Percentiles rank a stretch among this genome's conserved stretches.
Evolutionary conservation across 2,888 invertebrate species (phyloP).

Genomic region (Amphipyra berbera): DNA sequence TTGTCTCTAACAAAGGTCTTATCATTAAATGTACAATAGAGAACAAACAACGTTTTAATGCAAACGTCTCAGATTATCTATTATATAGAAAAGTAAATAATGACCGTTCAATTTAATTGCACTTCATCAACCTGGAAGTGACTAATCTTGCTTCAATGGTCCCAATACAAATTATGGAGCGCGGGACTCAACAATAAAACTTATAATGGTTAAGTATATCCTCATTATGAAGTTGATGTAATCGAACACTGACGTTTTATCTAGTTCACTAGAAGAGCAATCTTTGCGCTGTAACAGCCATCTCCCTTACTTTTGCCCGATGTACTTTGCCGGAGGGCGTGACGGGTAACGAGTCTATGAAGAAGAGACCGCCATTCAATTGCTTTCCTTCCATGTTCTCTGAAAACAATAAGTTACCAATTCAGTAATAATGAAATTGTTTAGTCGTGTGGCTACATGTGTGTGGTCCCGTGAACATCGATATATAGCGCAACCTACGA

Average conservation of each 20-base stretch:
- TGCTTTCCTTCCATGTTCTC: conserved; percentile 63
- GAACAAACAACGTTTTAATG: not conserved
- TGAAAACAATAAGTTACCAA: conserved; percentile 53
- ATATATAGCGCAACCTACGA: conserved; percentile 35
- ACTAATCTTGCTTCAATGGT: no score
- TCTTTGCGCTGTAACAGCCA: conserved; percentile 59
- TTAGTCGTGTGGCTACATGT: conserved; percentile 28
- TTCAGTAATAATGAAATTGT: conserved; percentile 39
- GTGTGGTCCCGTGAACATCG: conserved; percentile 25
- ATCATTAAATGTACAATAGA: conserved; percentile 16
- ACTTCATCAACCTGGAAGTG: no score
- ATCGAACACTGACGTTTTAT: conserved; percentile 14
- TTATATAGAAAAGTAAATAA: no score
- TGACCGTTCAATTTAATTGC: no score
- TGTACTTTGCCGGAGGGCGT: conserved; percentile 72
- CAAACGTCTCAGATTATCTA: no score
- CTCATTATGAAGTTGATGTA: conserved; percentile 16
- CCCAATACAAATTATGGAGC: no score
- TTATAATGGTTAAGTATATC: conserved; percentile 18
- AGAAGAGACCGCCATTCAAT: conserved; percentile 68
- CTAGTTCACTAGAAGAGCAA: conserved; percentile 47
- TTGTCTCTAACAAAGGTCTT: not conserved
- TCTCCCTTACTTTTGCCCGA: conserved; percentile 62
- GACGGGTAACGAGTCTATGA: conserved; percentile 65
- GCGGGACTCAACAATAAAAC: not conserved